Percentiles rank a stretch among this genome's conserved stretches.
These are phyloP conservation scores for Antigone vipio DNA, from an alignment of 2,113 vertebrate species.

Conservation along the genomic window DNA sequence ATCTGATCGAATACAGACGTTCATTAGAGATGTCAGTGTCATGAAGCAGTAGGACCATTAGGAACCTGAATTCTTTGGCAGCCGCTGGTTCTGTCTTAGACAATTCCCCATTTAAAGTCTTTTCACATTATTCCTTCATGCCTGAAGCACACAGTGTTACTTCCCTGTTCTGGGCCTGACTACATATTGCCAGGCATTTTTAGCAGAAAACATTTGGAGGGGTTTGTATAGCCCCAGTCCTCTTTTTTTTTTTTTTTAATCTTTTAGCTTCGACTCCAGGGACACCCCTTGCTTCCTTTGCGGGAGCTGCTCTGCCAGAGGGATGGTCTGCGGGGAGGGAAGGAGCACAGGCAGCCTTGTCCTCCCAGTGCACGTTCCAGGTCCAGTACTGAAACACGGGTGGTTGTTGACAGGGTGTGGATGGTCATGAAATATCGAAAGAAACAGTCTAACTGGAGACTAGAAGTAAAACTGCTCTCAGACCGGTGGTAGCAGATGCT, in stretches of 20 bases:
- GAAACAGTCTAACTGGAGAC: not conserved
- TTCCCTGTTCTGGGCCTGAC: not conserved
- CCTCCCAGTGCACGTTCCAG: not conserved
- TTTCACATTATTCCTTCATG: not conserved
- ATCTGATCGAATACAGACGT: not conserved
- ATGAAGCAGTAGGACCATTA: not conserved
- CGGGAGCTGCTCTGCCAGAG: not conserved
- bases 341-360: not conserved
- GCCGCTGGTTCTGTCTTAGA: not conserved
- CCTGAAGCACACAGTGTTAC: not conserved
- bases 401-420: not conserved
- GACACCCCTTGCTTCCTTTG: not conserved
- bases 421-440: not conserved
- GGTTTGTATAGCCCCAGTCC: not conserved
- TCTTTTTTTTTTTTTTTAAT: not conserved
- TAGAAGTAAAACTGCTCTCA: not conserved
- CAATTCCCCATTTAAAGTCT: not conserved
- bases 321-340: not conserved
- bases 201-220: conserved; percentile 2
- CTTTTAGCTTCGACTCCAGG: not conserved
- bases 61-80: not conserved
- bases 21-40: not conserved
- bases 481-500: not conserved
- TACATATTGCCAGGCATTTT: conserved; percentile 7
- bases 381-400: not conserved